A percentile compares a stretch with the other conserved stretches of the same genome.
Conservation (phyloP, 53 echinoderm and acorn worm species). For the Crossaster papposus region DNA sequence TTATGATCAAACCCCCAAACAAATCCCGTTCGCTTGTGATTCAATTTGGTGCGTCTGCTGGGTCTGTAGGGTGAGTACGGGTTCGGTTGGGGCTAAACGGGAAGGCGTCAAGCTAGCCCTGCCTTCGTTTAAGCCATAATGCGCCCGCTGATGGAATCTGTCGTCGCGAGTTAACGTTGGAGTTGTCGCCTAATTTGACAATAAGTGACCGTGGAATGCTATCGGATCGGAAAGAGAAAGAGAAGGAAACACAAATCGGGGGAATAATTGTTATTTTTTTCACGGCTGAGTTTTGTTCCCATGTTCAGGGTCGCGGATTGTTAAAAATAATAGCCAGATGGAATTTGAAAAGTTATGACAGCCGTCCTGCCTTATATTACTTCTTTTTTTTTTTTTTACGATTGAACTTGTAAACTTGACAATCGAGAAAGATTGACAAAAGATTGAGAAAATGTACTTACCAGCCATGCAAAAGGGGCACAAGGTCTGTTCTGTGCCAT, state of each 20-base stretch:
- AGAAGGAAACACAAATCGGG: neutral
- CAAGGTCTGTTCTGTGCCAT: neutral
- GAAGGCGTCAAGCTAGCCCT: neutral
- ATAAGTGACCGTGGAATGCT: constrained; percentile 24
- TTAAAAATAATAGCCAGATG: neutral
- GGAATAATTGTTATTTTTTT: constrained; percentile 48
- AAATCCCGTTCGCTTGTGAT: neutral
- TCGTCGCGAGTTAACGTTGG: constrained; percentile 25
- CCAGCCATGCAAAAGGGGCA: neutral
- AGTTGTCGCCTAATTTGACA: constrained; percentile 62
- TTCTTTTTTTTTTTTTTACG: no score
- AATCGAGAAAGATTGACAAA: no score
- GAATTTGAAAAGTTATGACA: neutral
- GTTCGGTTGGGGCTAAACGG: neutral
- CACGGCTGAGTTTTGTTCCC: neutral
- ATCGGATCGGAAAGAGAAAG: neutral
- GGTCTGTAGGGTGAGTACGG: neutral
- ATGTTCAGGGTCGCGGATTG: constrained; percentile 16
- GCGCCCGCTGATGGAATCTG: constrained; percentile 38
- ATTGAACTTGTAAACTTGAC: no score
- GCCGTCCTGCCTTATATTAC: no score
- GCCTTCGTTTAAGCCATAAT: constrained; percentile 30
- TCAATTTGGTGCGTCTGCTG: constrained; percentile 20
- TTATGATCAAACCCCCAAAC: neutral
- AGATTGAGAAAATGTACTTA: neutral